Evolutionary conservation across 1,140 invertebrate species (phyloP), one percentile per base, ranked within the genome.

Genomic region (Mercenaria mercenaria): DNA sequence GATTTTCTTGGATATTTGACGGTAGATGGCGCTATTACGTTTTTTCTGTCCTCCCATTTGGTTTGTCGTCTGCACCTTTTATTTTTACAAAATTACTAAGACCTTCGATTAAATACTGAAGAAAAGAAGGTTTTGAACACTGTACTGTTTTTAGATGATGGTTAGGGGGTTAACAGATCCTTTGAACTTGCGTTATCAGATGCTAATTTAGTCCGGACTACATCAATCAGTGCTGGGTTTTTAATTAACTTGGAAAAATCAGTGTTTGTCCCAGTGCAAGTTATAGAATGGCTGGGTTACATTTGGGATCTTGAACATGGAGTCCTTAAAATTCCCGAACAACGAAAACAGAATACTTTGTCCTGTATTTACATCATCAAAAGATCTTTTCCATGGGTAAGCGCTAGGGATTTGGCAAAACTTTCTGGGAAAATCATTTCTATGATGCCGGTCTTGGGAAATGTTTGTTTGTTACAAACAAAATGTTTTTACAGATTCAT

Each of bases 131-230:
- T n/a, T n/a, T n/a, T n/a, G n/a, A 41, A 50, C 11, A 76, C 83
- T 23, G 80, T 89, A 39, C 18, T 89, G 8, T 83, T 82, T 83
- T 47, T 83, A 56, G 88, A 89, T 43, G 88, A 89, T 37, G 80
- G 80, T 13, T 76, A 32, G 72, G 6, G 39, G 4, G 10, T 37
- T 37, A 76, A 76, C 72, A n/a, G n/a, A n/a, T n/a, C n/a, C n/a
- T n/a, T n/a, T n/a, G n/a, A n/a, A n/a, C n/a, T n/a, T n/a, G n/a
- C n/a, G n/a, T n/a, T n/a, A n/a, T n/a, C n/a, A n/a, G n/a, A n/a
- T n/a, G n/a, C n/a, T n/a, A n/a, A n/a, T n/a, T n/a, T n/a, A n/a
- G n/a, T n/a, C n/a, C n/a, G n/a, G n/a, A 37, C 18, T 29, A 39
- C 72, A 56, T 39, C 39, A 15, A 43, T 23, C 34, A 56, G n/a